Conservation (phyloP, 2,113 vertebrate species). For the Okapia johnstoni region DNA sequence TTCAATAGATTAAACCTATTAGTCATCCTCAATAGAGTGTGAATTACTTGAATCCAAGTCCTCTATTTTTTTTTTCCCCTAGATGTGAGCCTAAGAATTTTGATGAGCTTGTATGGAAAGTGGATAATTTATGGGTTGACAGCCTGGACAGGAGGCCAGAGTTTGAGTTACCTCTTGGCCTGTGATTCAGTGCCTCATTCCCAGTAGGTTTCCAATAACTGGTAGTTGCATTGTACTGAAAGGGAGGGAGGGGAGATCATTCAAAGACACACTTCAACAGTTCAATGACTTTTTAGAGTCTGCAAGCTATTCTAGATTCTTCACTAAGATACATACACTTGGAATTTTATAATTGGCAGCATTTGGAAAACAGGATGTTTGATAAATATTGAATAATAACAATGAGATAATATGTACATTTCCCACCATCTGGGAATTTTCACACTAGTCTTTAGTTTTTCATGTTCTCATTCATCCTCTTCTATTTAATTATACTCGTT, state of each 20-base stretch:
- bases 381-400: slow-evolving; percentile 37
- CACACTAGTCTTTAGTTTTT: background rate
- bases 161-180: background rate
- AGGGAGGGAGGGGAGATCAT: background rate
- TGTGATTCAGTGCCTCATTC: background rate
- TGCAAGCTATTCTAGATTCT: background rate
- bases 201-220: background rate
- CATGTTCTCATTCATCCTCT: background rate
- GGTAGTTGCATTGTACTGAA: background rate
- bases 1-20: background rate
- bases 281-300: background rate
- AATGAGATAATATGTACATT: slow-evolving; percentile 42
- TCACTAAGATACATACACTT: background rate
- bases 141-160: background rate
- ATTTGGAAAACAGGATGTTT: slow-evolving; percentile 17
- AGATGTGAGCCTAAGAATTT: background rate
- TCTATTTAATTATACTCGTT: slow-evolving; percentile 41
- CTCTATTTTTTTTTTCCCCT: background rate
- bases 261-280: background rate
- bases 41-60: background rate
- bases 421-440: slow-evolving; percentile 46
- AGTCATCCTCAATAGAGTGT: background rate
- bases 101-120: background rate
- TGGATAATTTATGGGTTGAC: background rate
- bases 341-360: slow-evolving; percentile 2